These are phyloP conservation scores for Dicaeum eximium DNA, from an alignment of 2,113 vertebrate genomes.

Conservation along the genomic window DNA sequence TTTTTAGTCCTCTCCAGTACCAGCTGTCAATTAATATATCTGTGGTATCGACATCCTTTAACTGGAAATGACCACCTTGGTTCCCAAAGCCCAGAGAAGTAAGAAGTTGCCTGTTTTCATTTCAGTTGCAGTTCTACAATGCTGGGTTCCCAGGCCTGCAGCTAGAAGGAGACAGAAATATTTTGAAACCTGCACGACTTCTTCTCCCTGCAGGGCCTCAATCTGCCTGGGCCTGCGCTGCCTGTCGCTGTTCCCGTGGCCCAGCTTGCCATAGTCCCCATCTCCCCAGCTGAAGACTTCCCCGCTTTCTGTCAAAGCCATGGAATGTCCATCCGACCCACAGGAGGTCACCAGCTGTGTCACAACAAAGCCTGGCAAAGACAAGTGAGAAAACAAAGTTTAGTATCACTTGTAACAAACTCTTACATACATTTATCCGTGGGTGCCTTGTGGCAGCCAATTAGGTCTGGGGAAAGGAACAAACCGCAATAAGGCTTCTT, in stretches of 20 bases:
- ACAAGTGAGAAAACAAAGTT: background rate
- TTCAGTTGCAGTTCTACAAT: background rate
- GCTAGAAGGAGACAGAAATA: background rate
- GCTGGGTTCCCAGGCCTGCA: background rate
- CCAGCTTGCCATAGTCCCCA: constrained; percentile 83
- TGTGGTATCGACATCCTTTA: background rate
- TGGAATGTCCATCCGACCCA: constrained; percentile 83
- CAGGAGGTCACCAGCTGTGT: constrained; percentile 84
- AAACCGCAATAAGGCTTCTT: background rate
- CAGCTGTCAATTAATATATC: background rate
- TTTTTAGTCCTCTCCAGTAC: background rate
- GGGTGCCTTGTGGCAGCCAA: background rate
- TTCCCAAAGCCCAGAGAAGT: background rate
- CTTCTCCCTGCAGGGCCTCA: constrained; percentile 82
- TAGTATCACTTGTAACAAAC: background rate
- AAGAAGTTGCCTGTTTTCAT: background rate
- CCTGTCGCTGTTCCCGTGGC: constrained; percentile 81
- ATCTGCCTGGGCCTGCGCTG: constrained; percentile 81
- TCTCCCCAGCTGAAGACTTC: constrained; percentile 87
- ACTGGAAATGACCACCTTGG: background rate
- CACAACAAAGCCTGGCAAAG: constrained; percentile 78
- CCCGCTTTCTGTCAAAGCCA: constrained; percentile 83
- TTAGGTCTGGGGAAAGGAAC: background rate
- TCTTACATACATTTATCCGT: background rate
- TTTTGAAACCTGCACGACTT: constrained; percentile 78